Evolutionary conservation across 2,888 invertebrate genomes (phyloP).

Genomic region (Notodonta ziczac): DNA sequence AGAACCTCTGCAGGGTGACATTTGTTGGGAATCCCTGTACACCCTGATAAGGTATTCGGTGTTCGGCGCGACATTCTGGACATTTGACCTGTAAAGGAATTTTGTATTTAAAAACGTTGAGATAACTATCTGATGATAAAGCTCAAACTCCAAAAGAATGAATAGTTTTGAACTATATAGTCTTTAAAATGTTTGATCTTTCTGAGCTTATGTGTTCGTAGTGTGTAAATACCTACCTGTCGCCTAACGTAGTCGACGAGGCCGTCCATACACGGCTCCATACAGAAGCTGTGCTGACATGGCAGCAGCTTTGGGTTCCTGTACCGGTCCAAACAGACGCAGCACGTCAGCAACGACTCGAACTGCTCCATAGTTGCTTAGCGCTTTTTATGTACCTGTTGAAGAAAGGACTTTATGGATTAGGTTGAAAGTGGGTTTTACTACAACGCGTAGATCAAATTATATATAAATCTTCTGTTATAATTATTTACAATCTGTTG

Average conservation of each 20-base stretch:
- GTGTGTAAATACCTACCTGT: slow-evolving; percentile 85
- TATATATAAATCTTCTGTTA: no score
- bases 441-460: no score
- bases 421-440: background rate
- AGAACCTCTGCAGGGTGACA: slow-evolving; percentile 96
- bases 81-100: slow-evolving; percentile 91
- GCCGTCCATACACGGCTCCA: slow-evolving; percentile 99
- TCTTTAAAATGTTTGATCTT: no score
- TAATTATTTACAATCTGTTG: no score
- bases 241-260: slow-evolving; percentile 97
- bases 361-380: slow-evolving; percentile 93
- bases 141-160: background rate
- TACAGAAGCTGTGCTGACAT: slow-evolving; percentile 99
- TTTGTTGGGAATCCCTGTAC: slow-evolving; percentile 98
- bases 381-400: slow-evolving; percentile 67
- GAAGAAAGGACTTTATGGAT: slow-evolving; percentile 24
- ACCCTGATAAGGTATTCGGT: slow-evolving; percentile 97
- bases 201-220: no score
- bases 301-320: slow-evolving; percentile 98
- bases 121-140: no score
- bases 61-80: slow-evolving; percentile 99
- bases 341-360: slow-evolving; percentile 98
- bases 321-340: slow-evolving; percentile 98
- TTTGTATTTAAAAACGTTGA: background rate
- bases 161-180: background rate